Evolutionary conservation across 2,888 invertebrate genomes (phyloP).

Genomic region (Brachyptera putata): DNA sequence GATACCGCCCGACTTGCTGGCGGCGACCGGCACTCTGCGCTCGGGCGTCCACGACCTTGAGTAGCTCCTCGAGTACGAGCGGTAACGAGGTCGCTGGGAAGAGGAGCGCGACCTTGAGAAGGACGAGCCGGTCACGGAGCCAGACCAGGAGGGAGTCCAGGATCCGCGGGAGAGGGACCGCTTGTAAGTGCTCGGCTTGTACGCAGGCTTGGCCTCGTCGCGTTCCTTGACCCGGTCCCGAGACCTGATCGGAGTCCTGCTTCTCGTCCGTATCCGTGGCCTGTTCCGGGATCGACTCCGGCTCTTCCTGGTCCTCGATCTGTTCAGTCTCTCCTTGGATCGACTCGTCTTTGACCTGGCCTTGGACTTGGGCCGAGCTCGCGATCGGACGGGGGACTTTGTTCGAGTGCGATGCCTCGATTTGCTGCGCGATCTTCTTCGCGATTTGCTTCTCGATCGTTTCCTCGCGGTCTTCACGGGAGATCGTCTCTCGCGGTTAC

Average conservation of each 20-base stretch:
- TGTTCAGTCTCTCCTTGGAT: not conserved
- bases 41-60: constrained; percentile 36
- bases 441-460: constrained; percentile 39
- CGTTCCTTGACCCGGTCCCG: constrained; percentile 33
- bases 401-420: constrained; percentile 44
- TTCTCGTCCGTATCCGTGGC: constrained; percentile 42
- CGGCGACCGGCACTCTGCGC: constrained; percentile 25
- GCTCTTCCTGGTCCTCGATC: constrained; percentile 41
- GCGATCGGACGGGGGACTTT: constrained; percentile 42
- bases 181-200: not conserved
- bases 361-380: constrained; percentile 36
- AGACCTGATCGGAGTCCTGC: constrained; percentile 37
- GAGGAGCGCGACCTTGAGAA: constrained; percentile 27
- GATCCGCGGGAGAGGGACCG: constrained; percentile 36
- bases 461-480: constrained; percentile 32
- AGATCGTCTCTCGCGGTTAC: constrained; percentile 36
- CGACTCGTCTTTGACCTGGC: constrained; percentile 26
- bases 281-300: constrained; percentile 40
- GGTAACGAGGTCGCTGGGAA: constrained; percentile 23
- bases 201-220: constrained; percentile 29
- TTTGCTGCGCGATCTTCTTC: constrained; percentile 39
- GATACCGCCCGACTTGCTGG: constrained; percentile 21
- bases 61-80: constrained; percentile 34
- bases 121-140: constrained; percentile 28
- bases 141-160: constrained; percentile 56